These are phyloP conservation scores for Apotomis betuletana DNA, from an alignment of 2,888 invertebrate genomes.

Conservation along the genomic window DNA sequence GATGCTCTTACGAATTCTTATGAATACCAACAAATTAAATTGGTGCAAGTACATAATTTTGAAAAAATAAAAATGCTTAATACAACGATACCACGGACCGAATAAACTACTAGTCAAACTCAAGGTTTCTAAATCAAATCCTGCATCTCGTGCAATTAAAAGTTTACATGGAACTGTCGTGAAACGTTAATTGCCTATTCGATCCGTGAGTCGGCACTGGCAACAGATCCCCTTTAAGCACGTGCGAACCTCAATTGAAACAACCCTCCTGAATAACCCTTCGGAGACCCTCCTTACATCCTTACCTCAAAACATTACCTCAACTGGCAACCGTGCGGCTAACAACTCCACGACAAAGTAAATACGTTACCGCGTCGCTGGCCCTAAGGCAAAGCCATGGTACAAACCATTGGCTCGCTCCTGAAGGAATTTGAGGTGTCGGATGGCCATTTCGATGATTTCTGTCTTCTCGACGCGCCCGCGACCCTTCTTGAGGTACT, in stretches of 20 bases:
- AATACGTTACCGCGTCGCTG: slow-evolving; percentile 45
- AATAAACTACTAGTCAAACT: no score
- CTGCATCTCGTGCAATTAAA: no score
- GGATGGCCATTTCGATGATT: slow-evolving; percentile 98
- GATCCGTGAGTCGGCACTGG: not conserved
- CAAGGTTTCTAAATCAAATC: no score
- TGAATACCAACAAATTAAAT: no score
- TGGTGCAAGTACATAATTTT: no score
- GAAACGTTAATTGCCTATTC: not conserved
- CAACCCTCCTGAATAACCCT: slow-evolving; percentile 32
- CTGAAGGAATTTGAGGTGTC: slow-evolving; percentile 95
- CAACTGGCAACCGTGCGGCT: slow-evolving; percentile 44
- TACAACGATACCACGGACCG: no score
- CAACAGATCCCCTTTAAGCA: not conserved
- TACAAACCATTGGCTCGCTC: slow-evolving; percentile 83
- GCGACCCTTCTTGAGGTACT: slow-evolving; percentile 96
- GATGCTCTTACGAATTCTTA: no score
- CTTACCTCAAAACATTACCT: slow-evolving; percentile 21
- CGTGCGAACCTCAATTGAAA: not conserved
- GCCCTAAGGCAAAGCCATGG: slow-evolving; percentile 45
- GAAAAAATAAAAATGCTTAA: no score
- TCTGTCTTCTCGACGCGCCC: slow-evolving; percentile 98
- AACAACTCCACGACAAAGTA: slow-evolving; percentile 44
- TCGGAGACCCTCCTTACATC: slow-evolving; percentile 27
- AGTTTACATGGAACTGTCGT: no score